Evolutionary conservation across 2,888 invertebrate genomes (phyloP), one percentile per base, ranked within the genome.

Genomic region (Phytoseiulus persimilis): DNA sequence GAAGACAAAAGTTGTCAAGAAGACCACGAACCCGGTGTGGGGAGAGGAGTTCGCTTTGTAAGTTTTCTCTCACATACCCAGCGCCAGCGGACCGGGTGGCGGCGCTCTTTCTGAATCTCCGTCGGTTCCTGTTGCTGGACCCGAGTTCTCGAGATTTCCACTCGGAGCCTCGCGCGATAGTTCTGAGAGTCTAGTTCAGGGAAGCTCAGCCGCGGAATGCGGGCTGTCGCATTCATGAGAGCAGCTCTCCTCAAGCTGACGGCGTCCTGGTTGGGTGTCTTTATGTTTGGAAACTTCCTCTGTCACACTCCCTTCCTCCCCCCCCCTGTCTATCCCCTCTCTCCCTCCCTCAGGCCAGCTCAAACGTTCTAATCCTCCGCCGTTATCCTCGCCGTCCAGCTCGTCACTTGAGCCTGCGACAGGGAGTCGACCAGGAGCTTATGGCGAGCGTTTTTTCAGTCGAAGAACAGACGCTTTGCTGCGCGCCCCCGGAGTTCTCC

Each of bases 41-140:
- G 87, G 87, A 32, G 87, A 87, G 31, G 87, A 87, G 33, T 45
- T 87, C 32, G n/a, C 33, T 33, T 14, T 87, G 87, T 87, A 32
- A 87, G 87, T 31, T 39, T 3, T 39, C 9, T 9, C 39, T 9
- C 9, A 39, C 39, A n/a, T n/a, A n/a, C n/a, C n/a, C n/a, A n/a
- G n/a, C n/a, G n/a, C n/a, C n/a, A n/a, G n/a, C n/a, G n/a, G n/a
- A n/a, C n/a, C n/a, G n/a, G n/a, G n/a, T n/a, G n/a, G n/a, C n/a
- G n/a, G n/a, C n/a, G n/a, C n/a, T n/a, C n/a, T n/a, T n/a, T n/a
- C n/a, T n/a, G n/a, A n/a, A n/a, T n/a, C n/a, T n/a, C n/a, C n/a
- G n/a, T n/a, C n/a, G n/a, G n/a, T n/a, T n/a, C n/a, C n/a, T n/a
- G n/a, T n/a, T n/a, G n/a, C n/a, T n/a, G n/a, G n/a, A n/a, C n/a